These are phyloP conservation scores for Spodoptera littoralis DNA, from an alignment of 2,888 invertebrate species.

Conservation along the genomic window DNA sequence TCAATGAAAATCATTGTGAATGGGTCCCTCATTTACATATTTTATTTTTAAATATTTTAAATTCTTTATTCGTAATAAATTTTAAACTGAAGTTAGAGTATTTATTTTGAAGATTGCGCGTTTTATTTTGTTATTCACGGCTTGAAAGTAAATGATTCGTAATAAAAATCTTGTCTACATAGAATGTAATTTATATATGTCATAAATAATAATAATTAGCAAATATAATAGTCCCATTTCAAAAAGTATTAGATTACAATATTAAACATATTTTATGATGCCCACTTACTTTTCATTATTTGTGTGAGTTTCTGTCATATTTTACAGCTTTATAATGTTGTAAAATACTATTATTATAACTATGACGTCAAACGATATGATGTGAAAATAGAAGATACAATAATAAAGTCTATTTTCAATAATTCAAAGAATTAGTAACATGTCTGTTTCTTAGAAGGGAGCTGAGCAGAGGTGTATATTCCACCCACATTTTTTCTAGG, in stretches of 20 bases:
- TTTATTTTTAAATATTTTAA: neutral
- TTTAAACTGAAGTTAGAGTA: no score
- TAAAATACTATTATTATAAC: conserved; percentile 49
- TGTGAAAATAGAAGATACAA: conserved; percentile 30
- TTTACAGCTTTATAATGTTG: conserved; percentile 47
- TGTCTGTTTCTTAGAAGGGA: no score
- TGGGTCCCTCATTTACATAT: conserved; percentile 1
- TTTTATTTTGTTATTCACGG: conserved; percentile 24
- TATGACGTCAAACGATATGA: conserved; percentile 51
- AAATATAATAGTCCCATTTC: conserved; percentile 49
- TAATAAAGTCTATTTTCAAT: conserved; percentile 13
- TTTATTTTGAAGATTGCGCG: no score
- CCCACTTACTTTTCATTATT: conserved; percentile 40
- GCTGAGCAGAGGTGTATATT: no score
- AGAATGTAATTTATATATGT: conserved; percentile 41
- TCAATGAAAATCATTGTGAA: conserved; percentile 20
- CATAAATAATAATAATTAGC: conserved; percentile 57
- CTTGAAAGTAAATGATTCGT: conserved; percentile 37
- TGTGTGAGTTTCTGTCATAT: conserved; percentile 35
- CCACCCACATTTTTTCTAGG: no score
- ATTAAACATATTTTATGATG: conserved; percentile 52
- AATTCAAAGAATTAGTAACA: no score
- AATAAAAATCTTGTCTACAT: conserved; percentile 37
- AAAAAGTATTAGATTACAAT: conserved; percentile 55
- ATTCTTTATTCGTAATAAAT: conserved; percentile 16